Conservation (phyloP, 2,888 invertebrate genomes). For the Tenthredo amoena region DNA sequence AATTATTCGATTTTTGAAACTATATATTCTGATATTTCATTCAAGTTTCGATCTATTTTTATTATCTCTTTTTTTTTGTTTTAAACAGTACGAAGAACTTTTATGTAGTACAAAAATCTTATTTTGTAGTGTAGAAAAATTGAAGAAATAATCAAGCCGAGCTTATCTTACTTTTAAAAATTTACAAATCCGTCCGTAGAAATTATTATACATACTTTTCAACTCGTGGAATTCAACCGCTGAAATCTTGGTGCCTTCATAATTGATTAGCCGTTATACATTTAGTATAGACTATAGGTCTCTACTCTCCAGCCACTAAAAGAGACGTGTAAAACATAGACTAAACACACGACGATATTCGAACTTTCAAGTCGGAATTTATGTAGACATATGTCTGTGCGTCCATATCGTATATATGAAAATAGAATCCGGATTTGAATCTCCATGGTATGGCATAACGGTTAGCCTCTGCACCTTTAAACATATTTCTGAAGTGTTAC, state of each 20-base stretch:
- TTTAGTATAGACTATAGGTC: background rate
- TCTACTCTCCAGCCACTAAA: background rate
- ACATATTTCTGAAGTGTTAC: background rate
- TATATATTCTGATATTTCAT: background rate
- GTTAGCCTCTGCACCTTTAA: background rate
- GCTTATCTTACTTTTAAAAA: background rate
- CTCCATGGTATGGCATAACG: background rate
- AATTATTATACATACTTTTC: background rate
- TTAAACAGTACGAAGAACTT: background rate
- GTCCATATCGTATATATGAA: background rate
- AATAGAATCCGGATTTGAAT: slow-evolving; percentile 31
- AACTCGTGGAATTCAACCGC: background rate
- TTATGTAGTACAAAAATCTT: background rate
- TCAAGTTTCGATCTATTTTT: background rate
- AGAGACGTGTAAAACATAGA: background rate
- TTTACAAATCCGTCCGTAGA: background rate
- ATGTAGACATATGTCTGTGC: background rate
- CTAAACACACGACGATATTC: background rate
- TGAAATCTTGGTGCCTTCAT: background rate
- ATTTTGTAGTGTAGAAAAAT: background rate
- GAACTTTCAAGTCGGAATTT: background rate
- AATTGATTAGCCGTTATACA: background rate
- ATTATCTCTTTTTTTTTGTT: background rate
- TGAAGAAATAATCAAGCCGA: background rate
- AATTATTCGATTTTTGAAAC: too few relatives aligned